Evolutionary conservation across 2,113 vertebrate species (phyloP), one percentile per base, ranked within the genome.

Genomic region (Okapia johnstoni): DNA sequence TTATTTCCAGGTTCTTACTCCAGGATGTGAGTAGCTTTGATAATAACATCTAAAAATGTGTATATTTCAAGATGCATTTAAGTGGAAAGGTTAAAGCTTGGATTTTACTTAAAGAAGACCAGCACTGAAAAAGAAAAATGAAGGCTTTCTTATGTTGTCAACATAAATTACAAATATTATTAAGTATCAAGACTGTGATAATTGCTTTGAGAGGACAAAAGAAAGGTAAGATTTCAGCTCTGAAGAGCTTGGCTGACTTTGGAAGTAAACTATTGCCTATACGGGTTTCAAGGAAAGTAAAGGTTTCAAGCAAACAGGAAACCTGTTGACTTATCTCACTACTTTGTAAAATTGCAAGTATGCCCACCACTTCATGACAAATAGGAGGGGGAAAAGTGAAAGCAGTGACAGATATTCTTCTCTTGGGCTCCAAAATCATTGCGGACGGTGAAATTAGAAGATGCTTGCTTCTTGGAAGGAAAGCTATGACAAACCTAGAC

Each of bases 21-120:
- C 36, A 73, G 23, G 33, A 33, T 96, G 60, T 11, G 5, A 87
- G 12, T 63, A 19, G 28, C 70, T 96, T 97, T 70, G 63, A 92
- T 83, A 76, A 52, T 60, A 90, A 92, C n/a, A 94, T 73, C 40
- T 61, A 76, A 89, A 92, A 61, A 43, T 73, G 28, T 70, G 76
- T 70, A 77, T 79, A 61, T 79, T 70, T 91, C 26, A 85, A 95
- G 19, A 55, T 55, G 21, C 50, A 86, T 43, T 79, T 84, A 92
- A 95, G 43, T 93, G 28, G 50, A 77, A 97, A 88, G 33, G 36
- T 16, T 90, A 96, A 94, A 36, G 25, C 15, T 93, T 96, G 94
- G 52, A 48, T 86, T 92, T 96, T 90, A 60, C 30, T 50, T 84
- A 79, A 88, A 43, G n/a, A 81, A 52, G 54, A 88, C 8, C 3